Evolutionary conservation across 2,113 vertebrate species (phyloP).

Genomic region (Himantopus leucocephalus): DNA sequence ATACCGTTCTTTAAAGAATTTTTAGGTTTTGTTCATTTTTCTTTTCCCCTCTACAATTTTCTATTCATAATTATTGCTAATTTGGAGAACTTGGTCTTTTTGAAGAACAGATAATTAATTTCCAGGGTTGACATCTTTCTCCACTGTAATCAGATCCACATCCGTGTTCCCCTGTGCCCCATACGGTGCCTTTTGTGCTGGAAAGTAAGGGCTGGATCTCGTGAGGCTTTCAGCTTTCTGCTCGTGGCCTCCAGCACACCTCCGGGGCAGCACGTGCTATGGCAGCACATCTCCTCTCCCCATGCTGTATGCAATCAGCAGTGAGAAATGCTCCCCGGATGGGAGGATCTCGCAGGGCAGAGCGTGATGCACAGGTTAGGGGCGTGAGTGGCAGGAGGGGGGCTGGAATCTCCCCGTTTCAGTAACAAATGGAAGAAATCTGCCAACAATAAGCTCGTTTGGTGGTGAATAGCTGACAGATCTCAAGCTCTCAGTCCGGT

Average conservation of each 20-base stretch:
- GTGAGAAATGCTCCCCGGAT: not conserved
- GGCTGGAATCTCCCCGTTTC: not conserved
- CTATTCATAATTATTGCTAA: not conserved
- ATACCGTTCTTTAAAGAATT: not conserved
- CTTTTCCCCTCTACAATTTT: not conserved
- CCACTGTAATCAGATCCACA: not conserved
- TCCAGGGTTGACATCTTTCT: not conserved
- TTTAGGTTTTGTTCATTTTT: not conserved
- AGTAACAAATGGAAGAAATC: not conserved
- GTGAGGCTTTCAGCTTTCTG: not conserved
- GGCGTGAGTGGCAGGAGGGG: not conserved
- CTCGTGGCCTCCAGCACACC: not conserved
- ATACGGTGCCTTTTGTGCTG: not conserved
- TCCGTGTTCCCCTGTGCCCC: not conserved
- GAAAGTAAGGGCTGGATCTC: not conserved
- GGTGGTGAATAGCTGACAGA: not conserved
- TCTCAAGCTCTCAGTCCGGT: not conserved
- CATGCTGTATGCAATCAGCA: not conserved
- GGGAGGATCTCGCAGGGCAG: not conserved
- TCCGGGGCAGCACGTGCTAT: not conserved
- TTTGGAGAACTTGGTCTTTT: not conserved
- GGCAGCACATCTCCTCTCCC: not conserved
- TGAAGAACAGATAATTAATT: not conserved
- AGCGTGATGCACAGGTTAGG: not conserved
- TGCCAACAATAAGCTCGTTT: not conserved